These are phyloP conservation scores for Phytoseiulus persimilis DNA, from an alignment of 2,888 invertebrate species.

Conservation along the genomic window DNA sequence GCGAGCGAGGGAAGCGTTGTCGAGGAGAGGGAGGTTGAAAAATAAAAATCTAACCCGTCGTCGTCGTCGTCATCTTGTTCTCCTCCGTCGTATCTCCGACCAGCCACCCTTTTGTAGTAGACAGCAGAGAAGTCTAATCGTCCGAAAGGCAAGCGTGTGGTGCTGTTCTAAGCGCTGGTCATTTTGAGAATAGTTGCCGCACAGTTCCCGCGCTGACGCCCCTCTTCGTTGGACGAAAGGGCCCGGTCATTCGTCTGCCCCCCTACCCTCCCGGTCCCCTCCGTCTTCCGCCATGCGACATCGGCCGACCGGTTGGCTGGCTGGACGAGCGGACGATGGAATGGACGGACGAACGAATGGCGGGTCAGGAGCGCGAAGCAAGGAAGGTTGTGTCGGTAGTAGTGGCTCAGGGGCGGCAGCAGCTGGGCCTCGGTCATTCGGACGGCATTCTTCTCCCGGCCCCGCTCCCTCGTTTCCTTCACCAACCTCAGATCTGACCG, in stretches of 20 bases:
- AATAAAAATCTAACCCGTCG: constrained; percentile 25
- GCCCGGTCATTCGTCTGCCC: not conserved
- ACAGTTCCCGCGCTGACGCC: not conserved
- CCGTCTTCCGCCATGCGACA: not conserved
- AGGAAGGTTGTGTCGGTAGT: not conserved
- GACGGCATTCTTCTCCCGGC: constrained; percentile 17
- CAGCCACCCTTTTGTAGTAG: not conserved
- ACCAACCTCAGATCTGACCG: not conserved
- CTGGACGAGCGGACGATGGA: not conserved
- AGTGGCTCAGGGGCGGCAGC: not conserved
- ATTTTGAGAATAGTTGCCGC: not conserved
- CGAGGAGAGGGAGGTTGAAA: not conserved
- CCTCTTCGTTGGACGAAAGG: not conserved
- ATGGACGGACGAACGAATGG: not conserved
- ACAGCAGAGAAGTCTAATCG: not conserved
- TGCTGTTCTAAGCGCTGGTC: not conserved
- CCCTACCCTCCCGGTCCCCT: not conserved
- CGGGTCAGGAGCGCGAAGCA: not conserved
- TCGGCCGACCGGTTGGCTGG: not conserved
- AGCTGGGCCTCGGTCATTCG: constrained; percentile 36
- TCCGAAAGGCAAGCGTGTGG: not conserved
- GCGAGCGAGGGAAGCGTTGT: not conserved
- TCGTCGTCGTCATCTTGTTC: not conserved
- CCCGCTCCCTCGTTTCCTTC: constrained; percentile 23
- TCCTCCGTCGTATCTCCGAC: not conserved